A percentile compares a stretch with the other conserved stretches of the same genome.
Conservation (phyloP, 2,113 vertebrate genomes). For the Rhagologus leucostigma region DNA sequence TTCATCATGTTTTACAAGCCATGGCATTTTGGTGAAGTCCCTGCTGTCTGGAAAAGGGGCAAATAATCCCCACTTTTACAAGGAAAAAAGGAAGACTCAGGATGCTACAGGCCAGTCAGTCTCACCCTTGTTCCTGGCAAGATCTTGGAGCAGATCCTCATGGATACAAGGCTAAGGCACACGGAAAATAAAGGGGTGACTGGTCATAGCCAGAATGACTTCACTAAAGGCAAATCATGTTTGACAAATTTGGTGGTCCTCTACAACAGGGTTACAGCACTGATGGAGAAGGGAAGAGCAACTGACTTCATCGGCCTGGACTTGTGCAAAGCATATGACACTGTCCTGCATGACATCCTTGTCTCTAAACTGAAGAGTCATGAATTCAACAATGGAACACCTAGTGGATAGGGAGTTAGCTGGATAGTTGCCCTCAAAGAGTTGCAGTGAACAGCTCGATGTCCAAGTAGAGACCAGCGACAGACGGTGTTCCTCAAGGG, state of each 20-base stretch:
- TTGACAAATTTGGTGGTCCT: not conserved
- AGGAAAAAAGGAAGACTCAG: not conserved
- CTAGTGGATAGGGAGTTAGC: not conserved
- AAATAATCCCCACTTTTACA: not conserved
- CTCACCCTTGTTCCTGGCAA: not conserved
- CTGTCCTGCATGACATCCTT: not conserved
- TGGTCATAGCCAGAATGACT: not conserved
- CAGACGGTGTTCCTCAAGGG: not conserved
- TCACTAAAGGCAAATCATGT: not conserved
- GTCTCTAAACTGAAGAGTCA: not conserved
- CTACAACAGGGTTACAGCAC: not conserved
- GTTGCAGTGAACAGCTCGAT: rapidly evolving
- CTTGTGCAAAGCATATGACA: not conserved
- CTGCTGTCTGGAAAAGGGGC: not conserved
- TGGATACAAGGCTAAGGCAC: not conserved
- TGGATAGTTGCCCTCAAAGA: not conserved
- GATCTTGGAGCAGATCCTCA: not conserved
- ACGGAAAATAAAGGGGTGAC: not conserved
- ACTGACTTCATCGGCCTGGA: not conserved
- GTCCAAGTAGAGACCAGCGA: not conserved
- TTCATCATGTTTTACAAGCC: not conserved
- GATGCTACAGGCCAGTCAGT: not conserved
- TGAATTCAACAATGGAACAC: not conserved
- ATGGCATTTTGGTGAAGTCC: not conserved
- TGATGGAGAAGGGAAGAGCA: not conserved